Conservation (phyloP, 2,797 vertebrate genomes). For the Anguilla megastoma region DNA sequence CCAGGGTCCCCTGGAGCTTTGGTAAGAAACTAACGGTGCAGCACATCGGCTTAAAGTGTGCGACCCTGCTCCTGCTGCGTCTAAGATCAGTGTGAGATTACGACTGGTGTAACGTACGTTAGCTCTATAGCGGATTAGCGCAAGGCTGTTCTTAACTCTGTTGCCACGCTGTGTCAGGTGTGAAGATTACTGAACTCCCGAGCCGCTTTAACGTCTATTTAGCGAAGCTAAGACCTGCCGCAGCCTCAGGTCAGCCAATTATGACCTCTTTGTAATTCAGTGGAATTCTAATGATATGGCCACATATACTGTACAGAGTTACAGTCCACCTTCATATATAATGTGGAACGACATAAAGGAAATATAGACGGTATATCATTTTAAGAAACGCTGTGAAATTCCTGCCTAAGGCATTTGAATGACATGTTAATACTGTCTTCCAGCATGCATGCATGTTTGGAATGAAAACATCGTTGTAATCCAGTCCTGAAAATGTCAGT, state of each 20-base stretch:
- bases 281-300: not conserved
- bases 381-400: too few species aligned
- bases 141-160: not conserved
- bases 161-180: not conserved
- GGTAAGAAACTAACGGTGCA: not conserved
- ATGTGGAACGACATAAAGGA: not conserved
- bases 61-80: not conserved
- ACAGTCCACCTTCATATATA: not conserved
- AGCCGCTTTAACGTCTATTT: not conserved
- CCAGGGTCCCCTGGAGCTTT: not conserved
- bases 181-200: not conserved
- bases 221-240: not conserved
- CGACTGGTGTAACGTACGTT: not conserved
- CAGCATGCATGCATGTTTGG: not conserved
- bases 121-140: not conserved
- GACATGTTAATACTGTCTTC: not conserved
- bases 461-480: not conserved
- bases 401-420: not conserved
- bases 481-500: not conserved
- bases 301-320: not conserved
- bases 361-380: not conserved
- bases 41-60: not conserved
- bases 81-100: not conserved
- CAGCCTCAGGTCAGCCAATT: not conserved
- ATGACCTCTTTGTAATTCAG: conserved; percentile 1